A percentile compares a stretch with the other conserved stretches of the same genome.
Conservation (phyloP, 2,797 vertebrate species). For the Tamandua tetradactyla region DNA sequence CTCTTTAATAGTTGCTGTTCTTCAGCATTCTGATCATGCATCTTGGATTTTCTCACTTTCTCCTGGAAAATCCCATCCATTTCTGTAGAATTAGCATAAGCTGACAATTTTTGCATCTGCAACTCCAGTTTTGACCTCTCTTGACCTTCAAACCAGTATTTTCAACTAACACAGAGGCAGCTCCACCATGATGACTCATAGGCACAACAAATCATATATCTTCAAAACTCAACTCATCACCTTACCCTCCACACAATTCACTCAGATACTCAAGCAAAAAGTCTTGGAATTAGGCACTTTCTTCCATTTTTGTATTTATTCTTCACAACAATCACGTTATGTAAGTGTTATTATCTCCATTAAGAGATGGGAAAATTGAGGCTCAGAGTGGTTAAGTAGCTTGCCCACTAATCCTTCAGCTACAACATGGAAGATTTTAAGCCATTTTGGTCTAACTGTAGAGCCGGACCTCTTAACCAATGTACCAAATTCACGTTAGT, state of each 20-base stretch:
- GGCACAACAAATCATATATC: background rate
- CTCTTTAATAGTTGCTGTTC: background rate
- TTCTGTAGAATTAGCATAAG: background rate
- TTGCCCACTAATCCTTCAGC: background rate
- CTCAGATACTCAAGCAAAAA: background rate
- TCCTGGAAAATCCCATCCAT: background rate
- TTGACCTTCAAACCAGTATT: constrained; percentile 36
- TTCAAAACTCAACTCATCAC: constrained; percentile 28
- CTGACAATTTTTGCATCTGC: background rate
- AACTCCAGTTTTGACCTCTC: background rate
- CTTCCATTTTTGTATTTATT: constrained; percentile 14
- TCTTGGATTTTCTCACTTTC: background rate
- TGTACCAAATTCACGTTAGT: background rate
- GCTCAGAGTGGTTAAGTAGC: background rate
- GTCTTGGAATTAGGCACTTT: background rate
- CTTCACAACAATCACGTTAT: background rate
- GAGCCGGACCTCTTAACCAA: background rate
- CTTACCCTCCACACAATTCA: background rate
- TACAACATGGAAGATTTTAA: constrained; percentile 3
- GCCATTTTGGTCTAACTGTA: constrained; percentile 15
- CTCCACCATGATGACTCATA: constrained; percentile 17
- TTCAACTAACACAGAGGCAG: background rate
- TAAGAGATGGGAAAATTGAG: constrained; percentile 23
- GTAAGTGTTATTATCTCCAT: background rate
- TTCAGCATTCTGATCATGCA: background rate